Base-by-base conservation (phyloP, 2,113 vertebrate species). In the Brachyhypopomus gauderio region DNA sequence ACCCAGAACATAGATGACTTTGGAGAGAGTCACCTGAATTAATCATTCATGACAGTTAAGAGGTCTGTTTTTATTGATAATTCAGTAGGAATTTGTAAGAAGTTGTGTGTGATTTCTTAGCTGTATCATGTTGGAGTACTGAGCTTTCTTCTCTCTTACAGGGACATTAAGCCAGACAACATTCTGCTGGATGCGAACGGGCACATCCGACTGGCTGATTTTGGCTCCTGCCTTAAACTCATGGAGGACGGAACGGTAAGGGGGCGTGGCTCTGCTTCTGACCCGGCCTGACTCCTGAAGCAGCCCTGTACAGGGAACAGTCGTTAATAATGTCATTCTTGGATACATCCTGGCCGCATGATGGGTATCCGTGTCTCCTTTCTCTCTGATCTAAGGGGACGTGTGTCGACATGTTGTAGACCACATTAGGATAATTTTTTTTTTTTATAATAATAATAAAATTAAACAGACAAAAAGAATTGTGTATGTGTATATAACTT, bases 131-230 rank as follows among this genome's bases (percentile, higher is more conserved):
- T 23, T 62, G 5, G 4, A 20, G 8, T 48, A 52, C 16, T 64
- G 3, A 60, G 23, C 4, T 82, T 1, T 82, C 77, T 55, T 76
- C 19, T 66, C 12, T 79, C n/a, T 62, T 8, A 27, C 55, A 99
- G 98, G 89, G 98, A 99, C 91, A 98, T 99, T 85, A 99, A 99
- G 84, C 98, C 98, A 67, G 97, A 99, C 90, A 99, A 99, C 90
- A 97, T 99, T 87, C 91, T 99, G 81, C 91, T 99, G 96, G 97
- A 99, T 92, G 94, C 98, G 94, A 99, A 99, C 76, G 98, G 98
- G 87, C 98, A 99, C 90, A 98, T 99, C 94, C 94, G 98, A 79
- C 94, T 99, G 89, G 98, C 98, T 80, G 98, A 99, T 92, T 99
- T 99, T 84, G 98, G 98, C 88, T 99, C 98, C 89, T 99, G 98